Evolutionary conservation across 2,888 invertebrate species (phyloP), one percentile per base, ranked within the genome.

Genomic region (Ophioninae sp.): DNA sequence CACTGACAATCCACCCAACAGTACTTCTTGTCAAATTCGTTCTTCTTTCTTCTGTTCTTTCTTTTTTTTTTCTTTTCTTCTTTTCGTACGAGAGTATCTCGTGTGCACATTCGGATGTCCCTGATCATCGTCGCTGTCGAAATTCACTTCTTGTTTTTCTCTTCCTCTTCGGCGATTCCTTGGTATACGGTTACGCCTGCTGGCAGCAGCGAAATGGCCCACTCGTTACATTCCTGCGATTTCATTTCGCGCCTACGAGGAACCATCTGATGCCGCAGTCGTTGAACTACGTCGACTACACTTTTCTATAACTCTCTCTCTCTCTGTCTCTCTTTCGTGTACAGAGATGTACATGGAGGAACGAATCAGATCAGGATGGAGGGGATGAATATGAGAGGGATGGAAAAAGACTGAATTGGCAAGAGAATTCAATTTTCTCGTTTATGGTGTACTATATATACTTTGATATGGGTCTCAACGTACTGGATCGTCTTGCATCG

Each of bases 151-250:
- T 75, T 44, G 64, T 75, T 64, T 72, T 79, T 76, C 78, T 80
- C 73, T 72, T 79, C 20, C 37, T 44, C 51, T 44, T 81, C 71
- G 72, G 56, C n/a, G 69, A 74, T 59, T 30, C 65, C 20, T 58
- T 39, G 30, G 30, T 41, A 30, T 71, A 68, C 75, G 79, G 68
- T 63, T 17, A 56, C 61, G 51, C 56, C 67, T 71, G 74, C 51
- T 79, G 83, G 81, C 79, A 69, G 76, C 64, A 75, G 39, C 75
- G 72, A 82, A 85, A 85, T 75, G 77, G 78, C 82, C 82, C 79
- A 83, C 82, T 85, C 84, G 86, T 87, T 87, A 88, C 90, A 89
- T 90, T 89, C 89, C 88, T 85, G 87, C 78, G 85, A 85, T 90
- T 89, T 90, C 90, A 90, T 90, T 90, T 89, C 88, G 88, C 85